These are phyloP conservation scores for Drosophila sulfurigaster DNA, from an alignment of 1,140 invertebrate genomes.

Conservation along the genomic window DNA sequence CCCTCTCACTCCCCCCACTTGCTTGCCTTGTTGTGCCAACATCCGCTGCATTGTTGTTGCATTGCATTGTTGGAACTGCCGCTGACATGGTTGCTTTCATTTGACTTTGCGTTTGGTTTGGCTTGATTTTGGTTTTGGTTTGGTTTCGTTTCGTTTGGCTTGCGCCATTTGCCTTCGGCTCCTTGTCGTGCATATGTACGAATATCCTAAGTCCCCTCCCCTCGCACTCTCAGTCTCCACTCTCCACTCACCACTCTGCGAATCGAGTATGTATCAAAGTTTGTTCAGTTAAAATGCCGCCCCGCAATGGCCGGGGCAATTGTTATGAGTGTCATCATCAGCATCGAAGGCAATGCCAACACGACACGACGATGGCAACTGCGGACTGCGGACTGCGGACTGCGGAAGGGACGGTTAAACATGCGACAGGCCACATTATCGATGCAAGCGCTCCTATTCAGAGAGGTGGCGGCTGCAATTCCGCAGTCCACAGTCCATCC, in stretches of 20 bases:
- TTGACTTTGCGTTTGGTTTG: constrained; percentile 75
- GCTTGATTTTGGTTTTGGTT: constrained; percentile 55
- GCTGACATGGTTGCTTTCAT: constrained; percentile 76
- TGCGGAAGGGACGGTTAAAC: constrained; percentile 30
- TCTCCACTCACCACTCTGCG: not conserved
- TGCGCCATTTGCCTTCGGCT: constrained; percentile 69
- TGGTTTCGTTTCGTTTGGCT: constrained; percentile 61
- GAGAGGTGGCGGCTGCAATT: constrained; percentile 12
- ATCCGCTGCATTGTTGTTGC: constrained; percentile 63
- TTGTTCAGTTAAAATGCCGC: constrained; percentile 82
- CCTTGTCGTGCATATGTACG: not conserved
- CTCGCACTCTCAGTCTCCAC: not conserved
- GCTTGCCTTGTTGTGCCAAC: constrained; percentile 68
- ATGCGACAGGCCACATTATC: constrained; percentile 60
- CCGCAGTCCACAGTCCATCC: not conserved
- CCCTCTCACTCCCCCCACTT: not conserved
- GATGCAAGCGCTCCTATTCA: constrained; percentile 50
- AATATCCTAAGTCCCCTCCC: not conserved
- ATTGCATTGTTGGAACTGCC: constrained; percentile 52
- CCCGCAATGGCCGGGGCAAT: constrained; percentile 62
- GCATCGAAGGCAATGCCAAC: constrained; percentile 54
- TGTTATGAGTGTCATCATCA: constrained; percentile 81
- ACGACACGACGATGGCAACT: constrained; percentile 42
- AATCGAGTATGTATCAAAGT: constrained; percentile 66
- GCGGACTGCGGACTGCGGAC: constrained; percentile 22